Conservation (phyloP, 2,888 invertebrate genomes). For the Dorcus parallelipipedus region DNA sequence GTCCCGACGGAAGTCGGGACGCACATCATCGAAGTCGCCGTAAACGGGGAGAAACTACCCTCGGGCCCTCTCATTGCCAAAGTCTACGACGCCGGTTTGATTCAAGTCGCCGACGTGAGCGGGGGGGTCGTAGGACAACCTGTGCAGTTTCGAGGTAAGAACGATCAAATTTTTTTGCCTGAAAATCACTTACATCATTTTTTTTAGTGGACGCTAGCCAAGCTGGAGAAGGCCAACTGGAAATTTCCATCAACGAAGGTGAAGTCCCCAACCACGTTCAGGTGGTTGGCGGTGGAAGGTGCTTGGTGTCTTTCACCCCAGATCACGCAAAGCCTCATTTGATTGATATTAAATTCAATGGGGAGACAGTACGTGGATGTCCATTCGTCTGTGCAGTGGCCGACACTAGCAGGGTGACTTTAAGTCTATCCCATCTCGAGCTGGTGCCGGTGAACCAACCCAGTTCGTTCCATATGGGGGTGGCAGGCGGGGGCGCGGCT, state of each 20-base stretch:
- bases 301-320: slow-evolving; percentile 91
- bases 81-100: slow-evolving; percentile 91
- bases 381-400: slow-evolving; percentile 85
- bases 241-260: slow-evolving; percentile 98
- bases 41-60: slow-evolving; percentile 85
- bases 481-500: slow-evolving; percentile 70
- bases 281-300: slow-evolving; percentile 92
- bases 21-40: slow-evolving; percentile 84
- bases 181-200: slow-evolving; percentile 4
- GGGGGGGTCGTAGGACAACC: slow-evolving; percentile 93
- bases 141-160: slow-evolving; percentile 89
- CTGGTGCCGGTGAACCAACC: slow-evolving; percentile 80
- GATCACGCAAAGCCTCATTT: slow-evolving; percentile 87
- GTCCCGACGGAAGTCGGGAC: slow-evolving; percentile 92
- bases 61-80: slow-evolving; percentile 90
- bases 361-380: slow-evolving; percentile 87
- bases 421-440: slow-evolving; percentile 74
- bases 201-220: slow-evolving; percentile 92
- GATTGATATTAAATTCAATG: slow-evolving; percentile 95
- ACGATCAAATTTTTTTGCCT: neutral
- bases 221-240: slow-evolving; percentile 98
- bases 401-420: slow-evolving; percentile 71
- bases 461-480: slow-evolving; percentile 75
- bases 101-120: slow-evolving; percentile 91
- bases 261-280: slow-evolving; percentile 98